phyloP scores from a whole-genome alignment of 2,797 vertebrate genomes.

The Lagorchestes hirsutus region DNA sequence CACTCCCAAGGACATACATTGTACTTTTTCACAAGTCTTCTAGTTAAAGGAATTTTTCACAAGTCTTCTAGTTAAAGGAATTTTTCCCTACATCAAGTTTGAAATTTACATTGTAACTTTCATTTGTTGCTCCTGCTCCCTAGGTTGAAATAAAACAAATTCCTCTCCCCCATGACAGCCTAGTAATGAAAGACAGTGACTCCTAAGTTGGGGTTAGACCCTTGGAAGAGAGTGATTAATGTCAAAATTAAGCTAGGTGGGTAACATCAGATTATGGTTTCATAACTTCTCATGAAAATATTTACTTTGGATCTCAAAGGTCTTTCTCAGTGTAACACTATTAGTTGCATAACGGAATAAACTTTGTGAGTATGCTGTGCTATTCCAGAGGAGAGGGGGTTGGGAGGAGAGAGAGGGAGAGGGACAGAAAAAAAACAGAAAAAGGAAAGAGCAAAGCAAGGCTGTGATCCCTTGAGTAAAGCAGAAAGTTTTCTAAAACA shows the following conservation, averaged over 20 bases:
- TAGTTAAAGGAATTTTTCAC: neutral
- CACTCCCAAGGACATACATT: neutral
- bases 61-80: neutral
- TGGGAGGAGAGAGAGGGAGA: too few relatives aligned
- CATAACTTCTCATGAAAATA: neutral
- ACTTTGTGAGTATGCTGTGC: neutral
- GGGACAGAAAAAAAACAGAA: neutral
- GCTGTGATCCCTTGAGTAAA: neutral
- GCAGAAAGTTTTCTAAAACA: neutral
- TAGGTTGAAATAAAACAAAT: neutral
- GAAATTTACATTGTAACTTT: neutral
- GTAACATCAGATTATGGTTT: neutral
- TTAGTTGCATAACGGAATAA: neutral
- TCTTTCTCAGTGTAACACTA: neutral
- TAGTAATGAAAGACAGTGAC: neutral
- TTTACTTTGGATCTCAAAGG: slow-evolving; percentile 8
- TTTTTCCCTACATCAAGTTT: neutral
- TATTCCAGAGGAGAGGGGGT: neutral
- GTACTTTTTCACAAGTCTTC: neutral
- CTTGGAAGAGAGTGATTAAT: neutral
- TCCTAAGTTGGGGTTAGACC: neutral
- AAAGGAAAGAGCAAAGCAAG: neutral
- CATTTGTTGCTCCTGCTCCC: neutral
- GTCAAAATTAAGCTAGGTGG: neutral
- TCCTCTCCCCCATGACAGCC: neutral